Base-by-base conservation (phyloP, 2,113 vertebrate species). In the Scomber japonicus region DNA sequence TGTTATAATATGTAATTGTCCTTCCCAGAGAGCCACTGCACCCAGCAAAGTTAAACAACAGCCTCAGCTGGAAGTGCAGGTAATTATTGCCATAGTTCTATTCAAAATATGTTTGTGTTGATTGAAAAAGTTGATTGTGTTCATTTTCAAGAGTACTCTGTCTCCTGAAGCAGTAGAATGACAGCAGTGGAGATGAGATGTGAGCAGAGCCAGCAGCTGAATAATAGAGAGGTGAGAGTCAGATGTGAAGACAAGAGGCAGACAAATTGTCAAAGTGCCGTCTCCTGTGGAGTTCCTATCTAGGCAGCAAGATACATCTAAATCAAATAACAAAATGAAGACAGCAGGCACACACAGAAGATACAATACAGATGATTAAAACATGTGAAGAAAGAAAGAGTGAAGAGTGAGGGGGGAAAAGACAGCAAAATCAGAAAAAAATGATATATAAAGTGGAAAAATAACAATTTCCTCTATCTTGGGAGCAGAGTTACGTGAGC, bases 61-160 rank as follows among this genome's bases (percentile, higher is more conserved):
- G 54, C 3, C 57, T 62, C 31, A 48, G 27, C 17, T 40, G 31
- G 16, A 77, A 46, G 54, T 51, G 61, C 8, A 11, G 2, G 13
- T 30, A 72, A 84, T 72, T 72, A 71, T 60, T 31, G 13, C 66
- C 67, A 19, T 19, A 1, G 30, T 49, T 61, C 49, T 16, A n/a
- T 62, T 62, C 55, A 51, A 53, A 67, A 30, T 30, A 0, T 56
- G 53, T 66, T 66, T 80, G 40, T n/a, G 31, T 53, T 31, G 71
- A 77, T 77, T 62, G 80, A 80, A 69, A 66, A n/a, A 56, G 62
- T 54, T 54, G 54, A 76, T 73, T 73, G 57, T 78, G 45, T 31
- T 69, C 4, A 31, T 57, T 76, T 53, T 79, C 11, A 5, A 19
- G 50, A 44, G 65, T 50, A 7, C 48, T 54, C 14, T 2, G 21